phyloP scores from a whole-genome alignment of 2,888 invertebrate genomes.

The Drosophila antonietae region DNA sequence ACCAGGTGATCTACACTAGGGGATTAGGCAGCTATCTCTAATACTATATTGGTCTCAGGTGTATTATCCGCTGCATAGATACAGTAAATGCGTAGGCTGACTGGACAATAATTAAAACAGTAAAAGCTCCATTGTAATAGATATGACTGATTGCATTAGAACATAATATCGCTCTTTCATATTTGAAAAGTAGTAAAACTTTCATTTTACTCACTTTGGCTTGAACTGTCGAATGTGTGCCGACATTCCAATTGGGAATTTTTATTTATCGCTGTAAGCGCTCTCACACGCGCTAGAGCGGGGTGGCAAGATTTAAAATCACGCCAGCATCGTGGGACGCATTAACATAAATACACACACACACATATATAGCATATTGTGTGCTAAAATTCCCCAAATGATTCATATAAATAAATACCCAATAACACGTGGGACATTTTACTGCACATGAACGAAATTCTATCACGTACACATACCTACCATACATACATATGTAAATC shows the following conservation, averaged over 20 bases:
- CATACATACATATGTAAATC: background rate
- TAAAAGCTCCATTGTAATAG: background rate
- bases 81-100: background rate
- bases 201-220: background rate
- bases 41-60: conserved; percentile 45
- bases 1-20: conserved; percentile 36
- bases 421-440: background rate
- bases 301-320: background rate
- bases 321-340: background rate
- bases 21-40: conserved; percentile 50
- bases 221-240: background rate
- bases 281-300: background rate
- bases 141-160: background rate
- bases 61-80: conserved; percentile 10
- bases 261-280: background rate
- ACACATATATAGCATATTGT: background rate
- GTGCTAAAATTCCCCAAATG: background rate
- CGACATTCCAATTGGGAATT: background rate
- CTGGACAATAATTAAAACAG: background rate
- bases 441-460: background rate
- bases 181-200: background rate
- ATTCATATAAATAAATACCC: background rate
- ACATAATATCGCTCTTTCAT: background rate
- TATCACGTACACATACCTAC: background rate
- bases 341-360: background rate